Percentiles rank a stretch among this genome's conserved stretches.
These are phyloP conservation scores for Tachuris rubrigastra DNA, from an alignment of 2,113 vertebrate species.

Conservation along the genomic window DNA sequence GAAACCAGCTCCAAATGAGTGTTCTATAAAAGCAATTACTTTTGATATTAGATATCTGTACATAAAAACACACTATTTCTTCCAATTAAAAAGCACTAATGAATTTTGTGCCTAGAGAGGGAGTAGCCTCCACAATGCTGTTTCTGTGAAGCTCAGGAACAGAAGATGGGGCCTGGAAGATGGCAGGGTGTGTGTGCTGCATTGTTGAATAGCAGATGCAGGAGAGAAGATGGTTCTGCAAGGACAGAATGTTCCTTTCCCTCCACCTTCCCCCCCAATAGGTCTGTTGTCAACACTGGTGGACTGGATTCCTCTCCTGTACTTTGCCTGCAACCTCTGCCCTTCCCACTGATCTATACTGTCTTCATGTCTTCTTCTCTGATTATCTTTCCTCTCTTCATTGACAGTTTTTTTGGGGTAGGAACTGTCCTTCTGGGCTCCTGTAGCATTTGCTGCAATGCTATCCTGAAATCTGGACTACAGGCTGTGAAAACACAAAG, in stretches of 20 bases:
- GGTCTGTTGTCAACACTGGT: not conserved
- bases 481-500: not conserved
- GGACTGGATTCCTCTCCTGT: not conserved
- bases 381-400: not conserved
- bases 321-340: not conserved
- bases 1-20: constrained; percentile 51
- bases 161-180: not conserved
- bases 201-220: not conserved
- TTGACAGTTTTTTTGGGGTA: not conserved
- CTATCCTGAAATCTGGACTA: not conserved
- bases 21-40: constrained; percentile 62
- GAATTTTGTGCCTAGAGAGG: constrained; percentile 20
- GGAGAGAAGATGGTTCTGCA: not conserved
- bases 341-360: not conserved
- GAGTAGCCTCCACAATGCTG: not conserved
- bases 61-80: constrained; percentile 41
- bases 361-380: not conserved
- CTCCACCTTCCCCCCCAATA: not conserved
- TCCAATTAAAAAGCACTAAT: constrained; percentile 61
- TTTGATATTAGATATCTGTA: constrained; percentile 54
- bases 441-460: not conserved
- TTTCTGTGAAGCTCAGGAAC: not conserved
- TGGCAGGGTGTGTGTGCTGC: not conserved
- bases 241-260: not conserved
- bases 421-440: not conserved